Conservation (phyloP, 1,140 invertebrate species). For the Pentalonia nigronervosa region DNA sequence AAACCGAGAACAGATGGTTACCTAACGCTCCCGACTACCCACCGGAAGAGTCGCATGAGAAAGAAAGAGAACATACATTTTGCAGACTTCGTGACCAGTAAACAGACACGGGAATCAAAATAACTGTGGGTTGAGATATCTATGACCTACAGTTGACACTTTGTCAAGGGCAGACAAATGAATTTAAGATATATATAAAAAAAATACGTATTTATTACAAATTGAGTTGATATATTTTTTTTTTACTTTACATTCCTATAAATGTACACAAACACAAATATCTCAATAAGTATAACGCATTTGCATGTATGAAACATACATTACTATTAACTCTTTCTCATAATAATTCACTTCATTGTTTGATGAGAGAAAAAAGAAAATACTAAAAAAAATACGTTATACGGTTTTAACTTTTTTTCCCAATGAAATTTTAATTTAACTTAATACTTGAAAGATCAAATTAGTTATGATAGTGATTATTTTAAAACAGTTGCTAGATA, state of each 20-base stretch:
- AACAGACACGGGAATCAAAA: constrained; percentile 55
- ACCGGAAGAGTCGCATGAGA: background rate
- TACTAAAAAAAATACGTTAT: background rate
- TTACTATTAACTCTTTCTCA: background rate
- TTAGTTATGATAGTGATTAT: background rate
- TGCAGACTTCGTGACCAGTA: constrained; percentile 54
- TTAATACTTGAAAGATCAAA: background rate
- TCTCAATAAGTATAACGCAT: background rate
- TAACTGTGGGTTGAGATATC: constrained; percentile 26
- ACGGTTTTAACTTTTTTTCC: background rate
- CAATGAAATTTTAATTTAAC: background rate
- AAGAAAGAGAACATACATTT: constrained; percentile 36
- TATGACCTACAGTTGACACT: constrained; percentile 39
- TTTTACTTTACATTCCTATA: background rate
- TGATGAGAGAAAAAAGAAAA: background rate
- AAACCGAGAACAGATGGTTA: constrained; percentile 47
- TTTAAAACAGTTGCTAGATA: background rate
- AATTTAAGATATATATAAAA: background rate
- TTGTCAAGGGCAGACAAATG: constrained; percentile 52
- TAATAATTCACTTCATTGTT: background rate
- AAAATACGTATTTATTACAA: background rate
- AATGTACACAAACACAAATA: background rate
- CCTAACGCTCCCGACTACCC: constrained; percentile 42
- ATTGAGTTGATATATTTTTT: background rate
- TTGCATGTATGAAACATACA: background rate